Conservation (phyloP, 2,888 invertebrate species). For the Cephus pygmeus region DNA sequence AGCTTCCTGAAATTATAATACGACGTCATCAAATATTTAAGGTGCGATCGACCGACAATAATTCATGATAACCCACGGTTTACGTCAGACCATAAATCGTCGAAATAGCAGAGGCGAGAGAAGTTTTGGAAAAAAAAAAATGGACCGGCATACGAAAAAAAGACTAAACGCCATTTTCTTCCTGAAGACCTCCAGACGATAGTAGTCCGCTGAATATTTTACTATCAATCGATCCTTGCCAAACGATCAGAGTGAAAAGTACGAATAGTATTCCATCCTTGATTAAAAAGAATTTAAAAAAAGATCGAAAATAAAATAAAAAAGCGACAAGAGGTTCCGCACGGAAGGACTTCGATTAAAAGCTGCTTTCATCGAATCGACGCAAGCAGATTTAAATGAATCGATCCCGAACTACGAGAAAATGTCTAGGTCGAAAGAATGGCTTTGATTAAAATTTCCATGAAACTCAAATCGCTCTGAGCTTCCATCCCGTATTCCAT, state of each 20-base stretch:
- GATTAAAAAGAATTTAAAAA: background rate
- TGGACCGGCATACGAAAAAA: background rate
- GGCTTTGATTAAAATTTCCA: background rate
- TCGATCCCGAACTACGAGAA: background rate
- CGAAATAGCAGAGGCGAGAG: conserved; percentile 6
- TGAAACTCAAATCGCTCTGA: conserved; percentile 21
- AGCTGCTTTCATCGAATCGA: background rate
- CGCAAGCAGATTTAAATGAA: background rate
- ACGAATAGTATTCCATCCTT: conserved; percentile 3
- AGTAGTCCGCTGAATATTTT: conserved; percentile 8
- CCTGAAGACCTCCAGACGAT: conserved; percentile 13
- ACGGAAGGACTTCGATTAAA: conserved; percentile 10
- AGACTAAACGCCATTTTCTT: conserved; percentile 9
- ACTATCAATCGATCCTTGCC: conserved; percentile 19
- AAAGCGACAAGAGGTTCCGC: background rate
- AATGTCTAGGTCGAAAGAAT: background rate
- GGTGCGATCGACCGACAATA: background rate
- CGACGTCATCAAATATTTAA: background rate
- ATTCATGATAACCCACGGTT: background rate
- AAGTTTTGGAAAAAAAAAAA: conserved; percentile 27
- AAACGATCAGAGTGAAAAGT: background rate
- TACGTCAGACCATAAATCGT: background rate
- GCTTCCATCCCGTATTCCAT: conserved; percentile 11
- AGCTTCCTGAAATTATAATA: background rate
- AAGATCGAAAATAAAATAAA: conserved; percentile 15